Conservation (phyloP, 2,888 invertebrate genomes). For the Cordilura impudica region DNA sequence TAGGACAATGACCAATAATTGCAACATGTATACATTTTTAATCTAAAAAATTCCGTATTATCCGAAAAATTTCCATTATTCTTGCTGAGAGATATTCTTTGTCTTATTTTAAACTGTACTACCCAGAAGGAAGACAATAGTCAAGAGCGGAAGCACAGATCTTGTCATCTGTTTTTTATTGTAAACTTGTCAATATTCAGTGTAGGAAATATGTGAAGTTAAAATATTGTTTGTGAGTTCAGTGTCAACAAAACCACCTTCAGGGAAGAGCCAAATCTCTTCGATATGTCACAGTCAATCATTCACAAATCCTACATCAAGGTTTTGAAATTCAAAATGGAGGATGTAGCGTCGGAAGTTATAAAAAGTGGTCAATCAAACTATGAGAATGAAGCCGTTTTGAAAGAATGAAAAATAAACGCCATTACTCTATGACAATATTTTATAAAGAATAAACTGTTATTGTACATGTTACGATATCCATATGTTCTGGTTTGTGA, state of each 20-base stretch:
- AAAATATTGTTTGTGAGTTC: no score
- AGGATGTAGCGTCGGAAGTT: background rate
- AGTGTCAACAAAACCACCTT: constrained; percentile 14
- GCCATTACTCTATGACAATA: background rate
- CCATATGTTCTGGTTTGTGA: constrained; percentile 47
- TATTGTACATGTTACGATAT: constrained; percentile 48
- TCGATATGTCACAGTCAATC: constrained; percentile 31
- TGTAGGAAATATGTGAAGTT: no score
- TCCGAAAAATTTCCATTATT: no score
- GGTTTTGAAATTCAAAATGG: constrained; percentile 34
- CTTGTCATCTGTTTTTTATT: no score
- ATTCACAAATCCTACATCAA: constrained; percentile 5
- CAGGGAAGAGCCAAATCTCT: constrained; percentile 30
- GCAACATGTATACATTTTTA: no score
- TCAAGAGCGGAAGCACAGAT: no score
- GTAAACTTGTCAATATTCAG: no score
- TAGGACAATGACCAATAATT: no score
- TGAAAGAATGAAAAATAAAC: constrained; percentile 17
- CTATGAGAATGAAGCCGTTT: constrained; percentile 18
- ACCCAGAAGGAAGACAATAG: no score
- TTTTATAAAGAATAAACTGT: background rate
- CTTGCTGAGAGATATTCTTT: no score
- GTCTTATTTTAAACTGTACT: no score
- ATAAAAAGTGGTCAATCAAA: constrained; percentile 13
- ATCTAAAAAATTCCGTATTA: no score